A percentile compares a stretch with the other conserved stretches of the same genome.
Conservation (phyloP, 2,888 invertebrate species). For the Latheticus oryzae region DNA sequence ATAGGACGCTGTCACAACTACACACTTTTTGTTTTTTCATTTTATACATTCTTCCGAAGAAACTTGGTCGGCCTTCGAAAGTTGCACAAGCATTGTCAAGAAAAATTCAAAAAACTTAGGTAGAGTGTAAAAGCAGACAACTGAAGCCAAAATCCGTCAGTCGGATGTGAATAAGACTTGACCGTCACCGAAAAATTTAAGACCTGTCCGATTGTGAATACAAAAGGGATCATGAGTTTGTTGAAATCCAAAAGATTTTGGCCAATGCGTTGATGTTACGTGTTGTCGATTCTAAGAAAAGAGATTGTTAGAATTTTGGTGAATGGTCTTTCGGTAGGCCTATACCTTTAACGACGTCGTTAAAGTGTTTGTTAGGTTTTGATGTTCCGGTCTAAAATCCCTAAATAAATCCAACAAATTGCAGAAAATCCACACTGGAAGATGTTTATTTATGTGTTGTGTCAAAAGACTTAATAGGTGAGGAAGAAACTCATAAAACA, state of each 20-base stretch:
- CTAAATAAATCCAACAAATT: slow-evolving; percentile 51
- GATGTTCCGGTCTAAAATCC: slow-evolving; percentile 57
- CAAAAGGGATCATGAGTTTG: slow-evolving; percentile 58
- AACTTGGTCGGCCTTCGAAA: slow-evolving; percentile 13
- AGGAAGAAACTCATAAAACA: slow-evolving; percentile 33
- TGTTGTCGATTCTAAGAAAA: slow-evolving; percentile 48
- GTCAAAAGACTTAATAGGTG: slow-evolving; percentile 30
- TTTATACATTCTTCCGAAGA: slow-evolving; percentile 20
- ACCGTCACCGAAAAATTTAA: slow-evolving; percentile 40
- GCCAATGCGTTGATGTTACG: slow-evolving; percentile 57
- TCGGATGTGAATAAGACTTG: slow-evolving; percentile 24
- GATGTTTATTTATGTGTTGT: slow-evolving; percentile 43
- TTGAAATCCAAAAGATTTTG: slow-evolving; percentile 57
- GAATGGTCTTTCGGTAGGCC: slow-evolving; percentile 35
- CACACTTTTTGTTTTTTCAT: slow-evolving; percentile 36
- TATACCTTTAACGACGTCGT: slow-evolving; percentile 54
- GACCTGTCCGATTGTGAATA: slow-evolving; percentile 44
- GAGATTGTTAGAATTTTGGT: slow-evolving; percentile 47
- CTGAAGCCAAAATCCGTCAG: slow-evolving; percentile 42
- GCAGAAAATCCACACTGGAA: slow-evolving; percentile 49
- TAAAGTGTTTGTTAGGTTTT: slow-evolving; percentile 59
- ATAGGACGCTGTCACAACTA: slow-evolving; percentile 31
- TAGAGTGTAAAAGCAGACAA: slow-evolving; percentile 15
- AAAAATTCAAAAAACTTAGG: slow-evolving; percentile 17
- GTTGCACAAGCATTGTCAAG: slow-evolving; percentile 20